Percentiles rank a stretch among this genome's conserved stretches.
These are phyloP conservation scores for Catharus minimus DNA, from an alignment of 2,113 vertebrate species.

Conservation along the genomic window DNA sequence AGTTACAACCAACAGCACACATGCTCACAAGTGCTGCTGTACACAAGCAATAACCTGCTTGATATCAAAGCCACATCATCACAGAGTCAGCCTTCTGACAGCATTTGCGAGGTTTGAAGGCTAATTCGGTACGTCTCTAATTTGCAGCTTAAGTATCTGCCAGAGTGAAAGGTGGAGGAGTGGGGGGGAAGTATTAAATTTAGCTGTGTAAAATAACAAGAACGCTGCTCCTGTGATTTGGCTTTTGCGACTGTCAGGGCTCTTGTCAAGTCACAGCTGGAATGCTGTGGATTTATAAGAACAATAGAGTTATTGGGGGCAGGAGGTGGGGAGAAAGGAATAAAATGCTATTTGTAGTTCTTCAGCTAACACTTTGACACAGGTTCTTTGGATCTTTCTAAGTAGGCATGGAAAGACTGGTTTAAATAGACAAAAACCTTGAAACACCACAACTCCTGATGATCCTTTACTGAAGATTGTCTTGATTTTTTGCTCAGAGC, in stretches of 20 bases:
- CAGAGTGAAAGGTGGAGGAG: constrained; percentile 14
- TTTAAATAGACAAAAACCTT: neutral
- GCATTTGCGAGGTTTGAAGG: constrained; percentile 34
- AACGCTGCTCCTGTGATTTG: neutral
- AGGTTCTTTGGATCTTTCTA: constrained; percentile 14
- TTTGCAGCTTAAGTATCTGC: constrained; percentile 56
- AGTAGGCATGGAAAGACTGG: neutral
- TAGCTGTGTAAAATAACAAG: constrained; percentile 15
- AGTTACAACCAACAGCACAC: neutral
- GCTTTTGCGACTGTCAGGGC: constrained; percentile 33
- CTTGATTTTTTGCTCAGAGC: neutral
- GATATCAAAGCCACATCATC: constrained; percentile 59
- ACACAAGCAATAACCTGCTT: constrained; percentile 28
- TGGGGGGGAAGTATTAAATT: neutral
- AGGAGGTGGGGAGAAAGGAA: neutral
- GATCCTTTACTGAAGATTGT: neutral
- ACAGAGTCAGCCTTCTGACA: constrained; percentile 30
- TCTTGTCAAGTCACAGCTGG: constrained; percentile 28
- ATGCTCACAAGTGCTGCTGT: constrained; percentile 8
- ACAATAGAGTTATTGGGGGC: constrained; percentile 45
- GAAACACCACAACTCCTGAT: neutral
- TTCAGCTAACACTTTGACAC: constrained; percentile 21
- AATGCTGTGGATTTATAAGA: constrained; percentile 19
- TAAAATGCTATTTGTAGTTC: constrained; percentile 41
- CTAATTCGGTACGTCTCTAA: constrained; percentile 50